Evolutionary conservation across 1,140 invertebrate genomes (phyloP).

Genomic region (Tachypleus tridentatus): DNA sequence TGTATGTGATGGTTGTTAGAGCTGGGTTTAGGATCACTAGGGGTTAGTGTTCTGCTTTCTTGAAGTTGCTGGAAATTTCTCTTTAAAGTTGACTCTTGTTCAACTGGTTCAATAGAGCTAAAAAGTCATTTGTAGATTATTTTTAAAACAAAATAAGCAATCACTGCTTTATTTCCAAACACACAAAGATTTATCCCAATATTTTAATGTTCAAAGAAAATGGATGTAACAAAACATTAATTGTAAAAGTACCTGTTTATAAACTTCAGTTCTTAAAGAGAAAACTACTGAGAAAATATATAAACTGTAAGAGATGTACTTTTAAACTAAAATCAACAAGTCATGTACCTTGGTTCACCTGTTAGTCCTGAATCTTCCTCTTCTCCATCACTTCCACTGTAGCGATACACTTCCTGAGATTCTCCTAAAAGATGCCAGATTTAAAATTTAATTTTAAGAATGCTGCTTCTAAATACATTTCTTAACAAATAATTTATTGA

Average conservation of each 20-base stretch:
- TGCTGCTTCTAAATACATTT: no score
- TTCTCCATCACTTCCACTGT: slow-evolving; percentile 32
- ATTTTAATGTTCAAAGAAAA: no score
- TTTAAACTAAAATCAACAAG: background rate
- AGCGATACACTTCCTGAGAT: slow-evolving; percentile 28
- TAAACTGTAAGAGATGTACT: background rate
- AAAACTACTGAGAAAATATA: no score
- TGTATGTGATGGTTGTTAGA: slow-evolving; percentile 16
- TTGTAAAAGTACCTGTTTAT: no score
- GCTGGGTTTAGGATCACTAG: slow-evolving; percentile 30
- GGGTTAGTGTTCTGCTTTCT: slow-evolving; percentile 57
- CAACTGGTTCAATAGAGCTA: slow-evolving; percentile 20
- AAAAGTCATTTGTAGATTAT: background rate
- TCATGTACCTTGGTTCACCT: slow-evolving; percentile 15
- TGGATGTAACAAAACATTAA: no score
- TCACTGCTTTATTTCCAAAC: no score
- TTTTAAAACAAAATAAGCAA: no score
- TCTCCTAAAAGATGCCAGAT: slow-evolving; percentile 11
- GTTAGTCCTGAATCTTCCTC: slow-evolving; percentile 30
- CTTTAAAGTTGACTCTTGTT: slow-evolving; percentile 20
- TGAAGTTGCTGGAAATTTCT: slow-evolving; percentile 92
- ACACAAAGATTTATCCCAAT: no score
- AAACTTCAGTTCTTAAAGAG: no score
- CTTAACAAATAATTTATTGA: no score
- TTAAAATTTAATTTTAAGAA: no score